Evolutionary conservation across 2,797 vertebrate genomes (phyloP), one percentile per base, ranked within the genome.

Genomic region (Epinephelus malabaricus): DNA sequence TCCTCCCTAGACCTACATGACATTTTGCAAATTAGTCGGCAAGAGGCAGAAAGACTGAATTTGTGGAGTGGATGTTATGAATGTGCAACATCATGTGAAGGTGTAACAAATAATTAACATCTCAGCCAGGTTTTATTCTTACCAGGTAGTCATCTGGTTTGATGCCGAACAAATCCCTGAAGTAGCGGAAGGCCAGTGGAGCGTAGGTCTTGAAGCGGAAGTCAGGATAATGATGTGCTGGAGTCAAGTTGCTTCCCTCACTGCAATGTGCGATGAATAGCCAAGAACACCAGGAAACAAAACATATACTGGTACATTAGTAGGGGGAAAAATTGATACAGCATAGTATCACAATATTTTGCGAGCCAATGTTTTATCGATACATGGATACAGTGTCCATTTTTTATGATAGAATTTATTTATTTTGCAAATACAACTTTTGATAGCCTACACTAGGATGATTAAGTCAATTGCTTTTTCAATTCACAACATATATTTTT

Each of bases 91-190:
- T 58, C 5, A 21, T 38, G 13, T 50, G 11, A 49, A 18, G 1
- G 10, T 58, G 6, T 10, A 69, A 62, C 18, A 53, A 51, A 50
- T 18, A 21, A 69, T 30, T 25, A 30, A 51, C 23, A 6, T 64
- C 19, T 30, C 18, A 10, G 7, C 3, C 13, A 56, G 45, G 8
- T 70, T 49, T 70, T 7, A 11, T 6, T 76, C 97, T 97, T 96
- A 99, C 98, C 98, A 99, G 96, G 93, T 99, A 99, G 94, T 99
- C 98, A 76, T 97, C 98, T 23, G 98, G 97, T 92, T 98, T 99
- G 95, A 99, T 99, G 83, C 97, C 97, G 49, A 99, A 99, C 89
- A 99, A 97, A 92, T 99, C 98, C 94, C 98, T 94, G 96, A 99
- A 99, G 94, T 99, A 99, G 21, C 98, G 97, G 93, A 99, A 99